Conservation (phyloP, 1,140 invertebrate genomes). For the Aphis gossypii region DNA sequence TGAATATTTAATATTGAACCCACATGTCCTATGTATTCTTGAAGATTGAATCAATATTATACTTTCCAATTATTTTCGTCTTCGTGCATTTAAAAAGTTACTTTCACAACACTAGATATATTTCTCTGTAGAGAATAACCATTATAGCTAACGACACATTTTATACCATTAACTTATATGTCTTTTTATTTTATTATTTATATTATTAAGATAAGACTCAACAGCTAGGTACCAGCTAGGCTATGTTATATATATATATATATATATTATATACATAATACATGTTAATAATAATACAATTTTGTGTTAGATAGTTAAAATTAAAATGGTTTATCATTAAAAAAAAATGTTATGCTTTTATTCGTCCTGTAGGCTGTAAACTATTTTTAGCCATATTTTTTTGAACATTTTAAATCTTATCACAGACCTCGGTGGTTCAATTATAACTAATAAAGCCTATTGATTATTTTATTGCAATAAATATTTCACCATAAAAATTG, state of each 20-base stretch:
- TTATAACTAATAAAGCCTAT: not conserved
- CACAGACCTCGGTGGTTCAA: not conserved
- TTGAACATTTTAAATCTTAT: not conserved
- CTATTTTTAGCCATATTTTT: not conserved
- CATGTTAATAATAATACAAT: not conserved
- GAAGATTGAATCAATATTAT: not conserved
- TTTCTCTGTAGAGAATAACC: not conserved
- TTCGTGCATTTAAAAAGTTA: not conserved
- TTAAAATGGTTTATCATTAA: not conserved
- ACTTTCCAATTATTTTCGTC: conserved; percentile 13
- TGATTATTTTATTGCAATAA: not conserved
- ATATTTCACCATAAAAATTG: not conserved
- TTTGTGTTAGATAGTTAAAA: not conserved
- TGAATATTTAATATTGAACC: not conserved
- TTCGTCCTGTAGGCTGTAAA: not conserved
- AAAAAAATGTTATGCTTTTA: not conserved
- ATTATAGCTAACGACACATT: not conserved
- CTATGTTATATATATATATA: not conserved
- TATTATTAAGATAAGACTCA: not conserved
- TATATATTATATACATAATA: not conserved
- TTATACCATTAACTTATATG: not conserved
- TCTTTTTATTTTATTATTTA: not conserved
- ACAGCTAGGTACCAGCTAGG: not conserved
- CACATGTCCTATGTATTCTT: not conserved
- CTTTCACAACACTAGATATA: conserved; percentile 6